Conservation (phyloP, 1,140 invertebrate species). For the Saxidomus purpurata region DNA sequence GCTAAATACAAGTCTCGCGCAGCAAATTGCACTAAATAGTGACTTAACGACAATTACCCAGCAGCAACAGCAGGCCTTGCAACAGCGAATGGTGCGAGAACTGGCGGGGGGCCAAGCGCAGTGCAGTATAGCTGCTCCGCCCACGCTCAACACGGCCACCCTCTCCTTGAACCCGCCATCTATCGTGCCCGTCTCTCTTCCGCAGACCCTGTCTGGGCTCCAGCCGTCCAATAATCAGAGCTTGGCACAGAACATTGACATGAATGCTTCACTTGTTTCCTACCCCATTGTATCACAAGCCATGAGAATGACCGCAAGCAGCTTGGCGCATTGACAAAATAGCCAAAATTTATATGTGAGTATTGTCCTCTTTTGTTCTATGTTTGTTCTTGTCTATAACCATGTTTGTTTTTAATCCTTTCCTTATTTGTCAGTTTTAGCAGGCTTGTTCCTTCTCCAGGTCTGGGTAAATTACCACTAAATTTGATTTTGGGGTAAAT, state of each 20-base stretch:
- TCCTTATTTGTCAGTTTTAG: too few relatives aligned
- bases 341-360: conserved; percentile 28
- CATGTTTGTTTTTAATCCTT: not conserved
- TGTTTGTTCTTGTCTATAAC: conserved; percentile 18
- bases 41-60: conserved; percentile 81
- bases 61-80: conserved; percentile 81
- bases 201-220: conserved; percentile 71
- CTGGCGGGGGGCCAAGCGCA: conserved; percentile 71
- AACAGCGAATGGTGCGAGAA: conserved; percentile 75
- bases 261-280: conserved; percentile 88
- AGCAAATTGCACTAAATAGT: conserved; percentile 84
- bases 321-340: conserved; percentile 79
- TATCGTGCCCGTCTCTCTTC: conserved; percentile 82
- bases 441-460: too few relatives aligned
- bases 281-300: conserved; percentile 91
- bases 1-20: conserved; percentile 78
- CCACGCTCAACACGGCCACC: conserved; percentile 75
- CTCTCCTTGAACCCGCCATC: conserved; percentile 80
- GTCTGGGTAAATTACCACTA: too few relatives aligned
- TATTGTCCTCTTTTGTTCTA: conserved; percentile 40
- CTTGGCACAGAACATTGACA: conserved; percentile 64
- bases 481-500: too few relatives aligned
- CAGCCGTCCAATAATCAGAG: conserved; percentile 66
- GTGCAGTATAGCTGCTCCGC: conserved; percentile 66
- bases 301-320: conserved; percentile 84